These are phyloP conservation scores for Acipenser oxyrinchus DNA, from an alignment of 2,797 vertebrate species.

Conservation along the genomic window DNA sequence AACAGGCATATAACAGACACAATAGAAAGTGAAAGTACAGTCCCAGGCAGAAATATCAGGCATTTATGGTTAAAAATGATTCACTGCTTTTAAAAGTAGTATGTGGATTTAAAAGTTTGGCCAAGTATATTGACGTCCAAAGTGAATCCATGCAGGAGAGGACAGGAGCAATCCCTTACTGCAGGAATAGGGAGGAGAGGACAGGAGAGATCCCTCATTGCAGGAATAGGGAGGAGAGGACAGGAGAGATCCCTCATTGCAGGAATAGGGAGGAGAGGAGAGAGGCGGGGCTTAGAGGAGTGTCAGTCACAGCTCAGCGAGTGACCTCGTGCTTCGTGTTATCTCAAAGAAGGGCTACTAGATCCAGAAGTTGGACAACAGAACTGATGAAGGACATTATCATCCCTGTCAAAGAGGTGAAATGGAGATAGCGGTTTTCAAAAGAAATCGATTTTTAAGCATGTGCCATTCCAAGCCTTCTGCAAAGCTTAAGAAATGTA, in stretches of 20 bases:
- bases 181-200: no score
- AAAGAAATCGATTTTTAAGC: no score
- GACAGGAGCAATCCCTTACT: background rate
- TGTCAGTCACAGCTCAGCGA: background rate
- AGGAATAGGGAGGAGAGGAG: constrained; percentile 8
- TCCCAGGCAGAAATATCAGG: no score
- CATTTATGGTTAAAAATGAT: background rate
- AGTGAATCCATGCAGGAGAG: background rate
- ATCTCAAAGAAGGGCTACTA: constrained; percentile 54
- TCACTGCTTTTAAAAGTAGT: background rate
- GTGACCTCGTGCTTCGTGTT: constrained; percentile 30
- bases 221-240: no score
- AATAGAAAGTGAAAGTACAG: no score
- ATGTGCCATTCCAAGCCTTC: no score
- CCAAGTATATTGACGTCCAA: background rate
- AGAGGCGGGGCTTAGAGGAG: constrained; percentile 16
- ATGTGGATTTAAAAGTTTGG: no score
- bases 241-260: background rate
- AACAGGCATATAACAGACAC: no score
- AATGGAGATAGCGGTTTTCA: constrained; percentile 24
- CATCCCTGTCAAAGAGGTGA: constrained; percentile 48
- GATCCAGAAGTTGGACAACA: constrained; percentile 54
- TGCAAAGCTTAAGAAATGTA: no score
- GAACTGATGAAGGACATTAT: constrained; percentile 51
- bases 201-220: background rate